Base-by-base conservation (phyloP, 2,888 invertebrate genomes). In the Strigamia maritima region DNA sequence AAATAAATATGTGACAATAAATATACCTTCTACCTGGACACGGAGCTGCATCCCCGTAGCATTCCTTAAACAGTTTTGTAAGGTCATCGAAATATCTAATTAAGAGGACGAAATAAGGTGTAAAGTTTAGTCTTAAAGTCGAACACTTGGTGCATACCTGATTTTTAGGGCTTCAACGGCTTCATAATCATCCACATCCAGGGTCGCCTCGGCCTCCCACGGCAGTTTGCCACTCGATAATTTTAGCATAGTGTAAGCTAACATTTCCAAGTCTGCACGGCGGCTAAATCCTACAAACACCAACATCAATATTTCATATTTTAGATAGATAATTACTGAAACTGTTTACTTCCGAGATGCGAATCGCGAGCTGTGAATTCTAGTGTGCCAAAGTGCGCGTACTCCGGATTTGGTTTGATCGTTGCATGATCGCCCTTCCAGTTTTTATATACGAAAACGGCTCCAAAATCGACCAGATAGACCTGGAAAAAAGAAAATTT, bases 291-390 rank as follows among this genome's bases (percentile, higher is more conserved):
- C 19, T 54, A 54, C n/a, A 54, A 54, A 54, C 4, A 10, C 16
- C 6, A 54, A n/a, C 6, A 74, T 6, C 8, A 19, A 19, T 10
- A 19, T 19, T 31, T 3, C 8, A 19, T 3, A 74, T 14, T 74
- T 14, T 16, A 31, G 16, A 10, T 74, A 19, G 4, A 28, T 14
- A 19, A 44, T 26, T 22, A 12, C n/a, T 4, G 7, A 4, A 7
- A 31, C 31, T 31, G 77, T 40, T 44, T 86, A 90, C 92, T 92
- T 87, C 98, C 99, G 85, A 94, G 91, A 86, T 99, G 99, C 8
- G 98, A 98, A 88, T 99, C 99, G 82, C 95, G 89, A n/a, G 97
- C 97, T 81, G 98, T 98, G 85, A 94, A 99, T 86, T 97, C 94
- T 80, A 98, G 88, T 0, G 99, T 99, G 6, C 99, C 99, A 85